Percentiles rank a stretch among this genome's conserved stretches.
phyloP scores from a whole-genome alignment of 1,140 invertebrate species.

The Diorhabda elongata region DNA sequence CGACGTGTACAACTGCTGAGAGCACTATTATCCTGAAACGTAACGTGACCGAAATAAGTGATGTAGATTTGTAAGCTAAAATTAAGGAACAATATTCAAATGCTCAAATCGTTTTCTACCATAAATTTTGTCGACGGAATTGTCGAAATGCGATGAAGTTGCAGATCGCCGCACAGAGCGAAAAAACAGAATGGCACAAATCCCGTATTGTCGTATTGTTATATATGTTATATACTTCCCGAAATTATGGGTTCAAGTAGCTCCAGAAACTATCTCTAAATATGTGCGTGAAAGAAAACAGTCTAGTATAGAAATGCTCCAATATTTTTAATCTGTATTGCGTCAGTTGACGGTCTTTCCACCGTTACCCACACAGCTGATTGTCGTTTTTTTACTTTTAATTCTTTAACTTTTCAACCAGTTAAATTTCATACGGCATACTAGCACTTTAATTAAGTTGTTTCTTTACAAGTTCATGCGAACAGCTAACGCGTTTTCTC shows the following conservation, averaged over 20 bases:
- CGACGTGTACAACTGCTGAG: too few species aligned
- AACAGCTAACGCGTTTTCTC: background rate
- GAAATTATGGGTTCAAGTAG: too few species aligned
- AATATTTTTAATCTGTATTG: background rate
- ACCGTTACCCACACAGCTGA: conserved; percentile 6
- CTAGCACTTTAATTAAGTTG: conserved; percentile 7
- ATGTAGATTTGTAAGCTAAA: too few species aligned
- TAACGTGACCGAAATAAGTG: too few species aligned
- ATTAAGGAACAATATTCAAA: background rate
- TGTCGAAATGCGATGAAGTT: background rate
- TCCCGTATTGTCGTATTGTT: too few species aligned
- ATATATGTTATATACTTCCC: too few species aligned
- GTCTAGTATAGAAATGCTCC: background rate
- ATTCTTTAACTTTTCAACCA: background rate
- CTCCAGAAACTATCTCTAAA: too few species aligned
- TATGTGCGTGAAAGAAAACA: too few species aligned
- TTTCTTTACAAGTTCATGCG: conserved; percentile 4
- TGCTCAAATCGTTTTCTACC: background rate
- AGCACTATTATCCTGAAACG: too few species aligned
- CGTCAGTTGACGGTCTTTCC: conserved; percentile 10
- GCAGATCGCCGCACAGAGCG: background rate
- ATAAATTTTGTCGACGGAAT: background rate
- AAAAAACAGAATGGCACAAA: background rate
- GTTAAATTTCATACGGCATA: background rate
- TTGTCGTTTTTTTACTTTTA: conserved; percentile 11